Conservation (phyloP, 2,113 vertebrate genomes). For the Tricholaema leucomelas region DNA sequence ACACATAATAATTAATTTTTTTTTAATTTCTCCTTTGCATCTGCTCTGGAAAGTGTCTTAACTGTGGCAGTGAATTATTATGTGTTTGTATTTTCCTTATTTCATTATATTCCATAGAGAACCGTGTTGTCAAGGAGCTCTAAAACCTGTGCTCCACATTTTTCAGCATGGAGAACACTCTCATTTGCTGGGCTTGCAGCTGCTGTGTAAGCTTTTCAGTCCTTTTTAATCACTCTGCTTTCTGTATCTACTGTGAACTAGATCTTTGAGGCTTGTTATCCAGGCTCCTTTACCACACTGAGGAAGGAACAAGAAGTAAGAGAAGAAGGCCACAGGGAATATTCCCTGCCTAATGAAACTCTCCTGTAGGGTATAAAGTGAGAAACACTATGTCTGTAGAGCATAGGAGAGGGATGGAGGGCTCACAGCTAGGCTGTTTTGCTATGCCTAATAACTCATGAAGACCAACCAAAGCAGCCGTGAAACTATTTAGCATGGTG, state of each 20-base stretch:
- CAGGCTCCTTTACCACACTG: neutral
- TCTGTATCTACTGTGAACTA: neutral
- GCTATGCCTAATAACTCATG: neutral
- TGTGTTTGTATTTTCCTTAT: neutral
- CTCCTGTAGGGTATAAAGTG: neutral
- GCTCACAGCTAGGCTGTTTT: neutral
- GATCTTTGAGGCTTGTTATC: conserved; percentile 9
- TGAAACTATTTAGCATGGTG: neutral
- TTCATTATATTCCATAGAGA: neutral
- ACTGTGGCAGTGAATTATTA: neutral
- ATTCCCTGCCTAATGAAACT: conserved; percentile 6
- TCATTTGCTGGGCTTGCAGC: neutral
- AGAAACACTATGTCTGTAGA: neutral
- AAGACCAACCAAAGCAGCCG: neutral
- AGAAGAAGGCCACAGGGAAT: neutral
- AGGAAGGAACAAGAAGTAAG: conserved; percentile 6
- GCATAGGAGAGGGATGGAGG: neutral
- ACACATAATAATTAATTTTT: neutral
- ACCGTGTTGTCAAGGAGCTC: conserved; percentile 22
- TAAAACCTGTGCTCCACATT: neutral
- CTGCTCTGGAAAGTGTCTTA: neutral
- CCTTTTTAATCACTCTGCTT: conserved; percentile 16
- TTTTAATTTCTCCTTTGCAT: neutral
- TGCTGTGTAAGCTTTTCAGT: conserved; percentile 28
- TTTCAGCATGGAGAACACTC: neutral